phyloP scores from a whole-genome alignment of 2,797 vertebrate species.

The Threskiornis aethiopicus region DNA sequence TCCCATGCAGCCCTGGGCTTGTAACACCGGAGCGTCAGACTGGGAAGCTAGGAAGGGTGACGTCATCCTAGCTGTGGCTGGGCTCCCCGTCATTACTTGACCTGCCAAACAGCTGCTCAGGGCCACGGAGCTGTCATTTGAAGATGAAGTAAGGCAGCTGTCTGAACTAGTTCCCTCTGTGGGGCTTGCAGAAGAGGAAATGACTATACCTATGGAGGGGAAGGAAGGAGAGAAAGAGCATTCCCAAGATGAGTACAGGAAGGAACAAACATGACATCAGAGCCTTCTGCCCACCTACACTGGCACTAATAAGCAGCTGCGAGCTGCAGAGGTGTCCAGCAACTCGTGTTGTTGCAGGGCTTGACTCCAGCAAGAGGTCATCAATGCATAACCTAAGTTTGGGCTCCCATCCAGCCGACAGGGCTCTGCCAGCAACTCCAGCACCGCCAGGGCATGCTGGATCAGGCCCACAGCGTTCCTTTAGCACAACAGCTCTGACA shows the following conservation, averaged over 20 bases:
- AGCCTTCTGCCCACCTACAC: constrained; percentile 26
- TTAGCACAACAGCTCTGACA: background rate
- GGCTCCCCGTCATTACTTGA: constrained; percentile 73
- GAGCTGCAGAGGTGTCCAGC: background rate
- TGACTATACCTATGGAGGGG: constrained; percentile 81
- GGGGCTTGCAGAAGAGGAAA: constrained; percentile 80
- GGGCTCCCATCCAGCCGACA: background rate
- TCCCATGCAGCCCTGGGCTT: constrained; percentile 81
- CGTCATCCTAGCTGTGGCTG: constrained; percentile 73
- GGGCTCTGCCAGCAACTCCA: background rate
- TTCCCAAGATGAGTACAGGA: constrained; percentile 46
- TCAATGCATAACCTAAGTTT: background rate
- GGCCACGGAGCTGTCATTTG: constrained; percentile 71
- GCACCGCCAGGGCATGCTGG: background rate
- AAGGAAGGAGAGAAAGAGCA: constrained; percentile 47
- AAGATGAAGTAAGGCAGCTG: constrained; percentile 89
- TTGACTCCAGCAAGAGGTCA: constrained; percentile 4
- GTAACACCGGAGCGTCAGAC: constrained; percentile 86
- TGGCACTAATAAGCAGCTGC: background rate
- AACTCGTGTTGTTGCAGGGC: background rate
- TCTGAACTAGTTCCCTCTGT: constrained; percentile 92
- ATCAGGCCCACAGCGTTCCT: background rate
- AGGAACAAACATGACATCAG: constrained; percentile 47
- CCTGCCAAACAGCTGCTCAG: constrained; percentile 77
- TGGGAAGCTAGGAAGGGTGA: constrained; percentile 79